These are phyloP conservation scores for Coccyzus lansbergi DNA, from an alignment of 2,797 vertebrate species.

Conservation along the genomic window DNA sequence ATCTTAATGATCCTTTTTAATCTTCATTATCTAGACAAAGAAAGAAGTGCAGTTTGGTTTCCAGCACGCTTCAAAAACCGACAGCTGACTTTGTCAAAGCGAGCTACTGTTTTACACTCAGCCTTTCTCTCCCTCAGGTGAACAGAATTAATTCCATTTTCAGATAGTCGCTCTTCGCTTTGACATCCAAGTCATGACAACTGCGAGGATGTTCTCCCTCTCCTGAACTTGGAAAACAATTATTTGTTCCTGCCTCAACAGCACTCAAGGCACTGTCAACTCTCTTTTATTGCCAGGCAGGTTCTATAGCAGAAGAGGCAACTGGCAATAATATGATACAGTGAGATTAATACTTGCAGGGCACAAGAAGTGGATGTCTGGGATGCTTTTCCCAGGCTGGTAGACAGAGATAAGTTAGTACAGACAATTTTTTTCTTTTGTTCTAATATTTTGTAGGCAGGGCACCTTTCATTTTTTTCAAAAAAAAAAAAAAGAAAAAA, in stretches of 20 bases:
- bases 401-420: not conserved
- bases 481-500: not conserved
- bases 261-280: not conserved
- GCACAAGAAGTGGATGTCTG: not conserved
- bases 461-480: not conserved
- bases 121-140: not conserved
- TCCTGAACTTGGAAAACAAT: not conserved
- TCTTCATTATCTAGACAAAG: not conserved
- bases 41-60: not conserved
- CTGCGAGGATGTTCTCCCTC: not conserved
- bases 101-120: not conserved
- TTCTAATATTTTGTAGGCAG: not conserved
- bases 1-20: not conserved
- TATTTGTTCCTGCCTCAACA: not conserved
- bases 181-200: not conserved
- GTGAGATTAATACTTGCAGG: constrained; percentile 21
- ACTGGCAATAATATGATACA: not conserved
- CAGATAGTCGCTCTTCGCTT: not conserved
- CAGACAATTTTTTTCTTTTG: not conserved
- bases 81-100: not conserved
- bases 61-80: not conserved
- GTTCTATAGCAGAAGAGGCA: not conserved
- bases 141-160: not conserved
- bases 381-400: not conserved
- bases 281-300: not conserved